A percentile compares a stretch with the other conserved stretches of the same genome.
phyloP scores from a whole-genome alignment of 2,113 vertebrate genomes.

The Platysternon megacephalum region DNA sequence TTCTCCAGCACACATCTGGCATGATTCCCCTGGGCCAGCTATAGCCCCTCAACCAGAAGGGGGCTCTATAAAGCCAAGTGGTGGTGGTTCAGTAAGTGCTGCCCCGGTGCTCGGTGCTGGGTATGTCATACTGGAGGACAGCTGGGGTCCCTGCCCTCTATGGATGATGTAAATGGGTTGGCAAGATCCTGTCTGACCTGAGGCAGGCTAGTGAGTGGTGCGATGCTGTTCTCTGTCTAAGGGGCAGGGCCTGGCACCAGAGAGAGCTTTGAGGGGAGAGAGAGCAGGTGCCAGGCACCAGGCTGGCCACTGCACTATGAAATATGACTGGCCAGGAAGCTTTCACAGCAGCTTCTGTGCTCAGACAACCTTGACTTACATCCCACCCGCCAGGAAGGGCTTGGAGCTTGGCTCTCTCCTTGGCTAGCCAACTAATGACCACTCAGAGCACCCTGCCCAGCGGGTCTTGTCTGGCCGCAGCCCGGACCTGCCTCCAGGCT shows the following conservation, averaged over 20 bases:
- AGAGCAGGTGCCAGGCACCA: too few species aligned
- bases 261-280: not conserved
- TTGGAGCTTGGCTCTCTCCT: not conserved
- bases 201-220: not conserved
- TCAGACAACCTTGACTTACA: not conserved
- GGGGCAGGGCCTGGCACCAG: not conserved
- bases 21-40: too few species aligned
- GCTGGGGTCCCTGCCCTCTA: not conserved
- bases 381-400: not conserved
- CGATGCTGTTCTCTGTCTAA: not conserved
- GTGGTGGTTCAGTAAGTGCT: not conserved
- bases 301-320: not conserved
- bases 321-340: not conserved
- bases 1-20: too few species aligned
- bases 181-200: not conserved
- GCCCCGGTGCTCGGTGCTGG: not conserved
- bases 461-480: not conserved
- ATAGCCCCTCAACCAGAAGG: too few species aligned
- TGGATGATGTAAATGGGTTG: not conserved
- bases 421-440: not conserved
- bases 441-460: rapidly evolving
- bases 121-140: not conserved
- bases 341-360: not conserved
- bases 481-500: not conserved
- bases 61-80: not conserved